Percentiles rank a stretch among this genome's conserved stretches.
phyloP scores from a whole-genome alignment of 2,797 vertebrate species.

The Taenioides sp. region DNA sequence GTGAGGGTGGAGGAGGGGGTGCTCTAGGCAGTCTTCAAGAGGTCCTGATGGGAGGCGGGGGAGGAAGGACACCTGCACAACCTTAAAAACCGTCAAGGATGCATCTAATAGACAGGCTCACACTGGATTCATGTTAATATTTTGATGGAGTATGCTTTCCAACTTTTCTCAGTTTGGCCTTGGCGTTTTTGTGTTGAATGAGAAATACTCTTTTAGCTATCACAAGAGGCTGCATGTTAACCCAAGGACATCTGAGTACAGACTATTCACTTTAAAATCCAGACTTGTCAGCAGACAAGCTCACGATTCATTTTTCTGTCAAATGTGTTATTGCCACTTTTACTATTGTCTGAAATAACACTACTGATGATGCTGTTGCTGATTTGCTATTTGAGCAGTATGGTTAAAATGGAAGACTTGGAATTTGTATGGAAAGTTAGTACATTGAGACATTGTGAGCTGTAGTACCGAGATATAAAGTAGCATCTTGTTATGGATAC shows the following conservation, averaged over 20 bases:
- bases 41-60: constrained; percentile 56
- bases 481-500: not conserved
- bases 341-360: not conserved
- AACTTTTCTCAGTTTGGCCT: constrained; percentile 14
- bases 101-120: not conserved
- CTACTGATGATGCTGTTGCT: not conserved
- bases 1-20: constrained; percentile 43
- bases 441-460: not conserved
- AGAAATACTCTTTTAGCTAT: not conserved
- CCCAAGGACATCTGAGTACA: not conserved
- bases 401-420: not conserved
- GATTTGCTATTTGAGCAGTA: not conserved
- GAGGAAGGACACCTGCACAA: constrained; percentile 51
- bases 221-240: not conserved
- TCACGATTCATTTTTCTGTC: not conserved
- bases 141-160: constrained; percentile 1
- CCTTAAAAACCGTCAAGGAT: constrained; percentile 29
- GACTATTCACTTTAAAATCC: not conserved
- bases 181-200: constrained; percentile 8
- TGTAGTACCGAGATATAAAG: not conserved
- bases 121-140: not conserved
- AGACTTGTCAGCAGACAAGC: not conserved
- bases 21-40: constrained; percentile 62
- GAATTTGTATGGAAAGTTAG: not conserved
- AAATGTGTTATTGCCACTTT: not conserved